A percentile compares a stretch with the other conserved stretches of the same genome.
phyloP scores from a whole-genome alignment of 2,113 vertebrate genomes.

The Chamaetylas fuelleborni region DNA sequence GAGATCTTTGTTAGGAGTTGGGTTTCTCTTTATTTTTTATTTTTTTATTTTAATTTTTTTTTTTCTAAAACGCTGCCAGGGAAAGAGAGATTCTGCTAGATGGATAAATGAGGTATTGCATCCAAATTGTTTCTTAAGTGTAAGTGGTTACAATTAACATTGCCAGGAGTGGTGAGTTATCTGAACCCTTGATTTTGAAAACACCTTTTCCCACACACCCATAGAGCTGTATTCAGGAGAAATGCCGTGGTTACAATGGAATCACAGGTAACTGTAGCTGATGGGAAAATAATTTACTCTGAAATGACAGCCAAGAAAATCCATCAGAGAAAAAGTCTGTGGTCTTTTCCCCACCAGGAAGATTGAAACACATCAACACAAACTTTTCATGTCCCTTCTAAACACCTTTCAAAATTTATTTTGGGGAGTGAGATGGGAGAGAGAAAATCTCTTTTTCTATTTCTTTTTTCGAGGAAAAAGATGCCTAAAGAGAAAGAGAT shows the following conservation, averaged over 20 bases:
- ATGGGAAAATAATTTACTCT: neutral
- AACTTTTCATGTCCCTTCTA: neutral
- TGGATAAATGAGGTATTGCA: neutral
- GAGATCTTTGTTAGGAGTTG: neutral
- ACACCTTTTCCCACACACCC: neutral
- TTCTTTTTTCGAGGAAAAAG: neutral
- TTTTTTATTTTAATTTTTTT: neutral
- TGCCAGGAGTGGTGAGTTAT: neutral
- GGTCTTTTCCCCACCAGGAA: neutral
- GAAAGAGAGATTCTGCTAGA: neutral
- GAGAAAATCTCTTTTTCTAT: neutral
- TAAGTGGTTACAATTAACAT: neutral
- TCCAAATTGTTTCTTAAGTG: neutral
- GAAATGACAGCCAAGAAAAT: neutral
- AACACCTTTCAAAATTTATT: neutral
- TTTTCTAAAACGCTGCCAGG: neutral
- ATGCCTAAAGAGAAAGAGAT: neutral
- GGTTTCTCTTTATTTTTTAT: neutral
- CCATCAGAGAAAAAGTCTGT: neutral
- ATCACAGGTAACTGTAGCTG: neutral
- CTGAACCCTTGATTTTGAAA: neutral
- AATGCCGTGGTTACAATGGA: neutral
- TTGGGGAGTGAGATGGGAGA: neutral
- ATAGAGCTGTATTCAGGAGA: neutral
- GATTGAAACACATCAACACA: neutral